Evolutionary conservation across 2,888 invertebrate genomes (phyloP).

Genomic region (Sussaba pulchella): DNA sequence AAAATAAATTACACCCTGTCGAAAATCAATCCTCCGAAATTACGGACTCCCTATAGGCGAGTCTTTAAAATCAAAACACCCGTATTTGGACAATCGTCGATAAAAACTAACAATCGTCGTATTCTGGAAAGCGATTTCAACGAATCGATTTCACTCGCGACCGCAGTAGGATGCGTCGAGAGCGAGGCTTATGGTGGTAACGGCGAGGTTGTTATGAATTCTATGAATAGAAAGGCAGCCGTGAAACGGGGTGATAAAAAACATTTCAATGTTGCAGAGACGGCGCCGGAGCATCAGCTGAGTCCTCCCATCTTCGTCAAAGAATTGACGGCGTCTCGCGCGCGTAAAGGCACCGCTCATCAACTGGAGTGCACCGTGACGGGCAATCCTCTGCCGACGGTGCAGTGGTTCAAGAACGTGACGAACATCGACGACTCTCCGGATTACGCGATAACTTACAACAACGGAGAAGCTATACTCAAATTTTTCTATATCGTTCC

Average conservation of each 20-base stretch:
- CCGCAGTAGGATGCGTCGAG: background rate
- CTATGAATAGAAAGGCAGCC: slow-evolving; percentile 51
- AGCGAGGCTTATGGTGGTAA: slow-evolving; percentile 2
- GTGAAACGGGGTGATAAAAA: slow-evolving; percentile 41
- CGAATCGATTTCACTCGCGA: slow-evolving; percentile 14
- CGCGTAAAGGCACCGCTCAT: slow-evolving; percentile 88
- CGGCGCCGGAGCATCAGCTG: slow-evolving; percentile 87
- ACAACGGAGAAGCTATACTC: slow-evolving; percentile 92
- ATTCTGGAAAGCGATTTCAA: slow-evolving; percentile 9
- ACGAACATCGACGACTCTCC: slow-evolving; percentile 90
- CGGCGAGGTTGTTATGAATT: slow-evolving; percentile 45
- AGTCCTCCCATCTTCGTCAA: slow-evolving; percentile 89
- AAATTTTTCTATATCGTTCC: slow-evolving; percentile 89
- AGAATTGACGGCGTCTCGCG: slow-evolving; percentile 87
- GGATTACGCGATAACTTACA: slow-evolving; percentile 91
- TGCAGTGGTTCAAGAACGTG: slow-evolving; percentile 92
- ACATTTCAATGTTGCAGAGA: slow-evolving; percentile 84
- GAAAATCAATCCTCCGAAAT: too few relatives aligned
- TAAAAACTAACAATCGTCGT: background rate
- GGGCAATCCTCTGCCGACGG: slow-evolving; percentile 91
- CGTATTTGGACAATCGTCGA: background rate
- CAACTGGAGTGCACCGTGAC: slow-evolving; percentile 89
- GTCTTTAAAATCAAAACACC: too few relatives aligned
- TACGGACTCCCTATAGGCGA: too few relatives aligned
- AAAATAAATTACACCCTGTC: too few relatives aligned